phyloP scores from a whole-genome alignment of 2,888 invertebrate species.

The Spodoptera exigua region DNA sequence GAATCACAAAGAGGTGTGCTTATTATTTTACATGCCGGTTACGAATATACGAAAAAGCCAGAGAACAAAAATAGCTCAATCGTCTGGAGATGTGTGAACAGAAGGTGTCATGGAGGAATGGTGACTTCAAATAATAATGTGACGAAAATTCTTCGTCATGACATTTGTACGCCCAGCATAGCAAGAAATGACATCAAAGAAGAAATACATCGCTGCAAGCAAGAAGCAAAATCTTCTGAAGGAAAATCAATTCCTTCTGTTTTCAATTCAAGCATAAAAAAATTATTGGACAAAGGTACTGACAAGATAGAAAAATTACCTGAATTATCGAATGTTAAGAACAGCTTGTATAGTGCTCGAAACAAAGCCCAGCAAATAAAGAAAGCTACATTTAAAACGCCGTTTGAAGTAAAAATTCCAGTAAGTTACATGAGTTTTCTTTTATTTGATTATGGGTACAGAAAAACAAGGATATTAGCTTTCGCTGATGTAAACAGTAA shows the following conservation, averaged over 20 bases:
- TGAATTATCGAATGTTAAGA: slow-evolving; percentile 15
- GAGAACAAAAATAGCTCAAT: slow-evolving; percentile 15
- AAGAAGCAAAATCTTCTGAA: slow-evolving; percentile 15
- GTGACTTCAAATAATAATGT: slow-evolving; percentile 19
- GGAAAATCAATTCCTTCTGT: slow-evolving; percentile 17
- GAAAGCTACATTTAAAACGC: slow-evolving; percentile 10
- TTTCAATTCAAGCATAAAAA: slow-evolving; percentile 17
- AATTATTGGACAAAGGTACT: slow-evolving; percentile 19
- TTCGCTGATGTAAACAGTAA: slow-evolving; percentile 7
- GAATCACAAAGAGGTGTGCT: slow-evolving; percentile 14
- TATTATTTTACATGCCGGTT: slow-evolving; percentile 11
- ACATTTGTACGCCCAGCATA: slow-evolving; percentile 14
- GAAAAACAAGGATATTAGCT: slow-evolving; percentile 9
- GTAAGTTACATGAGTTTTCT: slow-evolving; percentile 13
- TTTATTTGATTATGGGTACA: slow-evolving; percentile 8
- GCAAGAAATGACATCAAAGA: slow-evolving; percentile 14
- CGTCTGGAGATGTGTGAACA: slow-evolving; percentile 18
- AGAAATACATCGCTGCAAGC: neutral
- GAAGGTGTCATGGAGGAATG: slow-evolving; percentile 16
- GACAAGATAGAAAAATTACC: slow-evolving; percentile 17
- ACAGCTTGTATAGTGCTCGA: slow-evolving; percentile 12
- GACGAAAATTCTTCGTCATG: slow-evolving; percentile 13
- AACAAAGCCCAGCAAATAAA: slow-evolving; percentile 9
- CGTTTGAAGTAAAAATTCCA: slow-evolving; percentile 13
- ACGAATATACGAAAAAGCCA: slow-evolving; percentile 15